Conservation (phyloP, 2,888 invertebrate species). For the Nemoura dubitans region DNA sequence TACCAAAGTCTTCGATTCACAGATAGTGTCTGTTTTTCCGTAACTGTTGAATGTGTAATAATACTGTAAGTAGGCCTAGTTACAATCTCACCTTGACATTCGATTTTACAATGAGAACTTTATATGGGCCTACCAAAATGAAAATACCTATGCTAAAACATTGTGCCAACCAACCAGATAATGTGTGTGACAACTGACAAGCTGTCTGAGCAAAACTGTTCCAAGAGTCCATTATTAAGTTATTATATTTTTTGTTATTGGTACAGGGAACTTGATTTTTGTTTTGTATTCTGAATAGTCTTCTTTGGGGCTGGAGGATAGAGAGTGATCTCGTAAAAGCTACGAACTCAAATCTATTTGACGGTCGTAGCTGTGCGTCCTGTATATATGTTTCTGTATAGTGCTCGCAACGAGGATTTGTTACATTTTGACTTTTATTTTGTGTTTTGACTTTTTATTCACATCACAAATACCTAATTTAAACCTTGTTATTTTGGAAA, state of each 20-base stretch:
- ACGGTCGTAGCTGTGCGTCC: not conserved
- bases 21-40: not conserved
- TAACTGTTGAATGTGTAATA: not conserved
- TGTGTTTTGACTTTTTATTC: not conserved
- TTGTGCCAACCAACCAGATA: constrained; percentile 7
- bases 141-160: not conserved
- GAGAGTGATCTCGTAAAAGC: constrained; percentile 7
- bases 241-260: not conserved
- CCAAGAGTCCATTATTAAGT: not conserved
- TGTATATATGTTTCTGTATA: not conserved
- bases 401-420: not conserved
- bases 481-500: not conserved
- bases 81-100: not conserved
- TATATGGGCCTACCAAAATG: not conserved
- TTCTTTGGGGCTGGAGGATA: not conserved
- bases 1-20: not conserved
- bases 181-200: not conserved
- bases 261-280: not conserved
- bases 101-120: not conserved
- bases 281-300: not conserved
- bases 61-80: not conserved
- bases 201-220: not conserved
- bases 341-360: not conserved
- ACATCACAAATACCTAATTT: not conserved
- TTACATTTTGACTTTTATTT: not conserved